Base-by-base conservation (phyloP, 1,140 invertebrate genomes). In the Phortica variegata region DNA sequence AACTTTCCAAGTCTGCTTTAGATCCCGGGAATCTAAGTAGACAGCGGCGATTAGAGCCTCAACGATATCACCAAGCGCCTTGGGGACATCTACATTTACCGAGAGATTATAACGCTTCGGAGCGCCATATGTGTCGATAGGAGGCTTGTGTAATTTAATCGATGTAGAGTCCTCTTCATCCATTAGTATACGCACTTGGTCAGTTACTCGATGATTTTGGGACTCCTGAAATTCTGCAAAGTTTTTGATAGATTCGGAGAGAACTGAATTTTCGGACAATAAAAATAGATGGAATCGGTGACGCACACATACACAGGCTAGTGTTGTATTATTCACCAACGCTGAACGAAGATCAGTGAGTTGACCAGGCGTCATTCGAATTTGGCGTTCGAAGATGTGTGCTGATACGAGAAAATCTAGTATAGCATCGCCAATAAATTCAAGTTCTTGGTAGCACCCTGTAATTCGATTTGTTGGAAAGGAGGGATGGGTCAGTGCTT, bases 361-460 rank as follows among this genome's bases (percentile, higher is more conserved):
- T 23, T 91, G 83, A 1, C 94, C 95, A 0, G 91, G 93, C 33
- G 77, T 85, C 68, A 88, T 82, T 43, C 83, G 65, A 0, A 71
- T 68, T 50, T 81, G 83, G 15, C 85, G 81, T 75, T 96, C 89
- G 68, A 85, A 97, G 37, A 97, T 87, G 60, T 93, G 84, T 10
- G 85, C 80, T 0, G 95, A 96, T 5, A 97, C 89, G 0, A 97
- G 78, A 75, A 95, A 96, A 79, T 98, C 95, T 29, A 98, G 78
- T 29, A 98, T 85, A 3, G 95, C 94, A 82, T 98, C 95, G 17
- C 95, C 95, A 3, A 98, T 80, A 75, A 98, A 98, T 77, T 98
- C 95, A 7, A 98, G 75, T 37, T 95, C 82, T 73, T 98, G 92
- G 77, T 98, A 98, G 68, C 91, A 94, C 56, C 89, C 86, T 0